These are phyloP conservation scores for Narcine bancroftii DNA, from an alignment of 2,113 vertebrate genomes.

Conservation along the genomic window DNA sequence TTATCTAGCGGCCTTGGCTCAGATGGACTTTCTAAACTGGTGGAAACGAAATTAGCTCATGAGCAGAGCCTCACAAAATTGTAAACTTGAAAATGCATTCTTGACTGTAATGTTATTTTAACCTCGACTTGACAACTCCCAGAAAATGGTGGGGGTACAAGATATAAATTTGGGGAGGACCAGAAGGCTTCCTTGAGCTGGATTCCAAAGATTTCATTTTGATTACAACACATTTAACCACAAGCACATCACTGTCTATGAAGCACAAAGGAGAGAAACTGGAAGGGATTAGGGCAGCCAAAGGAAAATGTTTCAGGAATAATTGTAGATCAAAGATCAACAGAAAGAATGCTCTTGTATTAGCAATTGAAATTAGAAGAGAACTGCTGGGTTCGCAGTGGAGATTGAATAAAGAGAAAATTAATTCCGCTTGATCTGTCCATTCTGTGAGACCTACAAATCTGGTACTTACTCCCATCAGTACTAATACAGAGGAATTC, in stretches of 20 bases:
- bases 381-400: not conserved
- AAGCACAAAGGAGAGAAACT: not conserved
- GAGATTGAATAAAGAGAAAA: constrained; percentile 10
- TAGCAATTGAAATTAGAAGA: not conserved
- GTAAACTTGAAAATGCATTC: not conserved
- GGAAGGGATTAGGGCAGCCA: not conserved
- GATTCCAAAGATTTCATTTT: not conserved
- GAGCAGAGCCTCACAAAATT: not conserved
- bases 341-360: not conserved
- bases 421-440: not conserved
- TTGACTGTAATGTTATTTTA: constrained; percentile 21
- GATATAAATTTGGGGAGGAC: not conserved
- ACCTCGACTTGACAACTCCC: not conserved
- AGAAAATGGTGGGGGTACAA: constrained; percentile 2
- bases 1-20: not conserved
- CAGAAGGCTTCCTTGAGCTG: not conserved
- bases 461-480: not conserved
- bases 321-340: not conserved
- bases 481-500: not conserved
- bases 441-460: not conserved
- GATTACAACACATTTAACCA: not conserved
- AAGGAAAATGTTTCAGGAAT: not conserved
- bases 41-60: not conserved
- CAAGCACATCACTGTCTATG: not conserved
- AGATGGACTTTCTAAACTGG: not conserved